phyloP scores from a whole-genome alignment of 2,113 vertebrate species.

The Colistium nudipinnis region DNA sequence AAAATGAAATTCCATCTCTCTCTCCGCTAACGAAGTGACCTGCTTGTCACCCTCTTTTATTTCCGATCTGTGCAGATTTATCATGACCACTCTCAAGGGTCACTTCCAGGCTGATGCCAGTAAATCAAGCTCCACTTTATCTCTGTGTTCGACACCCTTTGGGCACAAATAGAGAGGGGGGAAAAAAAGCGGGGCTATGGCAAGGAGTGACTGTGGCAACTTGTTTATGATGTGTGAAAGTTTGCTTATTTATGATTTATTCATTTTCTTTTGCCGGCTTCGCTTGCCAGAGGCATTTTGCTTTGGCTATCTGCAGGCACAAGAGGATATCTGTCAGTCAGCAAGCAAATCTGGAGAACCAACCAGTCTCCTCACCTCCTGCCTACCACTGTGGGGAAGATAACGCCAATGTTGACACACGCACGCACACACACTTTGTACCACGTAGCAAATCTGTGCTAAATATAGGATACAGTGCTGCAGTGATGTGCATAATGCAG shows the following conservation, averaged over 20 bases:
- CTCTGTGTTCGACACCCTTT: conserved; percentile 8
- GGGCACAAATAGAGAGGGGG: background rate
- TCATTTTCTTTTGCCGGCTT: conserved; percentile 26
- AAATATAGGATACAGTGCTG: conserved; percentile 22
- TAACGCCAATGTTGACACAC: background rate
- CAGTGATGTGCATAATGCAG: conserved; percentile 20
- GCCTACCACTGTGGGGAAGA: conserved; percentile 21
- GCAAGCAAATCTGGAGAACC: conserved; percentile 19
- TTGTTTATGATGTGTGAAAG: conserved; percentile 26
- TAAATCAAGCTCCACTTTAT: conserved; percentile 28
- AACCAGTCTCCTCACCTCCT: conserved; percentile 22
- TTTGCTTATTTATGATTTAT: conserved; percentile 56
- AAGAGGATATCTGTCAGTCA: conserved; percentile 46
- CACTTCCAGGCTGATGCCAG: conserved; percentile 4
- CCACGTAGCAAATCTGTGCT: background rate
- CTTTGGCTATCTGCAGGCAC: conserved; percentile 31
- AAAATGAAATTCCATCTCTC: background rate
- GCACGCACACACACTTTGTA: background rate
- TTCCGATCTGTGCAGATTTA: conserved; percentile 30
- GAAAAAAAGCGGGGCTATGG: background rate
- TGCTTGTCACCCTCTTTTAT: conserved; percentile 10
- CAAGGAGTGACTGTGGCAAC: conserved; percentile 4
- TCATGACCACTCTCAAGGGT: conserved; percentile 17
- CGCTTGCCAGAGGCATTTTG: conserved; percentile 32
- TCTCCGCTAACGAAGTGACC: conserved; percentile 15